Base-by-base conservation (phyloP, 2,113 vertebrate genomes). In the Xyrauchen texanus region DNA sequence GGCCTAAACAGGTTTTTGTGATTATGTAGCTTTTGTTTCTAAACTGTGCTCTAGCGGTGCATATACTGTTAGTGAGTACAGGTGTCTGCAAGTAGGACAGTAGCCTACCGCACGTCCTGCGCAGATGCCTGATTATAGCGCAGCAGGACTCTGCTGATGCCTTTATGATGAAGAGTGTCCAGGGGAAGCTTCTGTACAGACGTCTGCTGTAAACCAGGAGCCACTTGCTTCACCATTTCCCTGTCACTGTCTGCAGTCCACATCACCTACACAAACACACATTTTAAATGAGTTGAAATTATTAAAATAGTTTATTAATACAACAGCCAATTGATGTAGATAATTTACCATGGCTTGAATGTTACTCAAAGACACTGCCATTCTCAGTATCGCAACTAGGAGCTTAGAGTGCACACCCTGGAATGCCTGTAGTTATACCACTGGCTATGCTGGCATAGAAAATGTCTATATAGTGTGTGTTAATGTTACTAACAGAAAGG, bases 191-290 rank as follows among this genome's bases (percentile, higher is more conserved):
- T 98, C 77, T 92, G 77, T 66, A 90, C 76, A 0, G 95, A 95
- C 0, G 94, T 95, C 91, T 98, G 97, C 87, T 95, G 92, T 88
- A 99, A 95, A 53, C 92, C 92, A 0, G 96, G 96, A 0, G 94
- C 95, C 44, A 92, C 62, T 81, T 86, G 88, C 11, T 78, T 90
- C 15, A 99, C 96, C 69, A 95, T 82, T 61, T 87, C 86, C 71
- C 96, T 90, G 79, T 96, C 84, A 0, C 73, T 76, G 49, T 93
- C 92, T 0, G 94, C 93, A 63, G 96, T 92, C 97, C 97, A 99
- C 93, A 98, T 92, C 84, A 99, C 95, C 97, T 99, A 83, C 8
- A 7, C 3, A 80, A 6, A 55, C 64, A 61, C 3, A 73, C 21
- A 67, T 7, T n/a, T n/a, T n/a, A n/a, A n/a, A n/a, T n/a, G n/a